Evolutionary conservation across 2,797 vertebrate genomes (phyloP).

Genomic region (Linurgus olivaceus): DNA sequence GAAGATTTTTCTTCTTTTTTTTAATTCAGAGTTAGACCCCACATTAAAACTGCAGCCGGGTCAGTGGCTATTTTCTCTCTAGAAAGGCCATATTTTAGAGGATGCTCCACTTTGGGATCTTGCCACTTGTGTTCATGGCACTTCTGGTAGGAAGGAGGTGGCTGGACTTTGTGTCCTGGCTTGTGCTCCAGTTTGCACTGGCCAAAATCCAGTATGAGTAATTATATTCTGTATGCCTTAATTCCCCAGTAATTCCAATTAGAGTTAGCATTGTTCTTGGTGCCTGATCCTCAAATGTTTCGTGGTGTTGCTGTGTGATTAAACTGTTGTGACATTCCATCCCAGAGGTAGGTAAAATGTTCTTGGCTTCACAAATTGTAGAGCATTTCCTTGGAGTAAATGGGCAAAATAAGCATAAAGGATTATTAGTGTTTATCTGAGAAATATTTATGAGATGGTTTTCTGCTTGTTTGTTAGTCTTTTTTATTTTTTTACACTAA

Average conservation of each 20-base stretch:
- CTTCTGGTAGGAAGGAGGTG: conserved; percentile 43
- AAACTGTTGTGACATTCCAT: neutral
- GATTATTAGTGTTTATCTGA: neutral
- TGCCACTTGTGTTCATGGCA: conserved; percentile 4
- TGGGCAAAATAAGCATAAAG: neutral
- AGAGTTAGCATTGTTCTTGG: conserved; percentile 16
- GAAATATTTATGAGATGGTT: neutral
- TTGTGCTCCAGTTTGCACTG: conserved; percentile 23
- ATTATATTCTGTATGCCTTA: conserved; percentile 50
- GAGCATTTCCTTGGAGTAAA: conserved; percentile 8
- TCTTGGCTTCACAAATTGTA: neutral
- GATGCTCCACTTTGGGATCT: neutral
- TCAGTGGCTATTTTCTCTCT: neutral
- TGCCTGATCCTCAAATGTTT: neutral
- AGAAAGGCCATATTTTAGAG: neutral
- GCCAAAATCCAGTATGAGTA: conserved; percentile 35
- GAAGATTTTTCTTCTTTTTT: neutral
- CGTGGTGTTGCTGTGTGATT: neutral
- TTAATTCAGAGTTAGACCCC: neutral
- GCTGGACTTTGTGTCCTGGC: conserved; percentile 54
- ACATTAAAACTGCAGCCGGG: neutral
- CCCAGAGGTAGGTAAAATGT: conserved; percentile 21
- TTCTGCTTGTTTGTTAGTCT: neutral
- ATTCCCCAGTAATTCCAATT: conserved; percentile 57
- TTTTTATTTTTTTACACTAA: neutral